Evolutionary conservation across 2,797 vertebrate genomes (phyloP).

Genomic region (Scarus forsteni): DNA sequence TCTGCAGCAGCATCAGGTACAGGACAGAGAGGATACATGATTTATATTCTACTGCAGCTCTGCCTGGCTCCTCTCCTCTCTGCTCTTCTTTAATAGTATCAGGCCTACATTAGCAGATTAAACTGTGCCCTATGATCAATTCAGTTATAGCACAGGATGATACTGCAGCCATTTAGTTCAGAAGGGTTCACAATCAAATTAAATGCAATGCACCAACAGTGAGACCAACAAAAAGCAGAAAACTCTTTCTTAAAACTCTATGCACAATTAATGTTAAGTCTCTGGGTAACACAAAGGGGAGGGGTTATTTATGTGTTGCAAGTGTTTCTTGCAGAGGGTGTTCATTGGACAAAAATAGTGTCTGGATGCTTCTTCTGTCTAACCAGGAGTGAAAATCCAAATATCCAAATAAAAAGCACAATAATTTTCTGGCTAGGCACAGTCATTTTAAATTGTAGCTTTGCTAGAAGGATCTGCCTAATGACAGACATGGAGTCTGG

Average conservation of each 20-base stretch:
- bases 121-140: slow-evolving; percentile 37
- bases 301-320: too few relatives aligned
- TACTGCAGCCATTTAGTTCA: slow-evolving; percentile 19
- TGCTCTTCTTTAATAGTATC: slow-evolving; percentile 50
- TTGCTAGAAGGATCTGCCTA: too few relatives aligned
- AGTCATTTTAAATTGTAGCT: too few relatives aligned
- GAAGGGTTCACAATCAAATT: slow-evolving; percentile 4
- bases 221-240: slow-evolving; percentile 6
- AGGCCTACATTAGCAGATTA: slow-evolving; percentile 77
- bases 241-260: neutral
- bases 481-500: too few relatives aligned
- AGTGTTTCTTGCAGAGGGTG: too few relatives aligned
- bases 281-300: too few relatives aligned
- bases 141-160: slow-evolving; percentile 36
- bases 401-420: too few relatives aligned
- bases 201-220: slow-evolving; percentile 52
- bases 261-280: too few relatives aligned
- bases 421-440: too few relatives aligned
- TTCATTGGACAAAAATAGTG: too few relatives aligned
- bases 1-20: neutral
- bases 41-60: neutral
- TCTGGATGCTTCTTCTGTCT: too few relatives aligned
- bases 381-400: too few relatives aligned
- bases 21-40: neutral
- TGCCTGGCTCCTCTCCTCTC: slow-evolving; percentile 23